These are phyloP conservation scores for Ophraella communa DNA, from an alignment of 2,888 invertebrate species.

Conservation along the genomic window DNA sequence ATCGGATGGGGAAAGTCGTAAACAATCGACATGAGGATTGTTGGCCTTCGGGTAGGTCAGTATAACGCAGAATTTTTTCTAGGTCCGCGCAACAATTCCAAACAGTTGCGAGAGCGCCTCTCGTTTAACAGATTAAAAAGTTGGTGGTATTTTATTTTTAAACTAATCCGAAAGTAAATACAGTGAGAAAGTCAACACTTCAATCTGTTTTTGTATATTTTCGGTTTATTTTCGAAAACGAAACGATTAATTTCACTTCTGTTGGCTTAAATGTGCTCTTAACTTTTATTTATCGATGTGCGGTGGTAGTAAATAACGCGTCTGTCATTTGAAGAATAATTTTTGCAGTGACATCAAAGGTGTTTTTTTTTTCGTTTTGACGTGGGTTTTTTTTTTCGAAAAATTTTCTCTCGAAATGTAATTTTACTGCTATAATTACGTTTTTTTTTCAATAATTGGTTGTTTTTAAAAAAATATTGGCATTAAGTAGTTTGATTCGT, in stretches of 20 bases:
- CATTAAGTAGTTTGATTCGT: no score
- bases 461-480: no score
- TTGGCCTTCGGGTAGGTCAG: conserved; percentile 35
- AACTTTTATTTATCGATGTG: conserved; percentile 25
- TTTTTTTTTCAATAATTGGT: conserved; percentile 11
- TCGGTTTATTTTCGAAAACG: conserved; percentile 18
- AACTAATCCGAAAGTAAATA: background rate
- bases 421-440: no score
- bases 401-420: no score
- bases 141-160: conserved; percentile 13
- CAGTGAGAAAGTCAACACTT: no score
- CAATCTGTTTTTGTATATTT: conserved; percentile 23
- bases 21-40: conserved; percentile 29
- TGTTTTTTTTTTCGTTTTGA: conserved; percentile 6
- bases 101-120: background rate
- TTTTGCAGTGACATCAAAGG: conserved; percentile 21
- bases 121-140: conserved; percentile 16
- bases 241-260: conserved; percentile 29
- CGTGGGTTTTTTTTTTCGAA: background rate
- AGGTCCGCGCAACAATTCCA: conserved; percentile 7
- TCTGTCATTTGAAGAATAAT: conserved; percentile 11
- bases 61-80: conserved; percentile 26
- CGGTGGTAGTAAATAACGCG: conserved; percentile 19
- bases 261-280: conserved; percentile 25
- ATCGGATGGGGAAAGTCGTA: conserved; percentile 19